Evolutionary conservation across 2,113 vertebrate genomes (phyloP).

Genomic region (Siniperca knerii): DNA sequence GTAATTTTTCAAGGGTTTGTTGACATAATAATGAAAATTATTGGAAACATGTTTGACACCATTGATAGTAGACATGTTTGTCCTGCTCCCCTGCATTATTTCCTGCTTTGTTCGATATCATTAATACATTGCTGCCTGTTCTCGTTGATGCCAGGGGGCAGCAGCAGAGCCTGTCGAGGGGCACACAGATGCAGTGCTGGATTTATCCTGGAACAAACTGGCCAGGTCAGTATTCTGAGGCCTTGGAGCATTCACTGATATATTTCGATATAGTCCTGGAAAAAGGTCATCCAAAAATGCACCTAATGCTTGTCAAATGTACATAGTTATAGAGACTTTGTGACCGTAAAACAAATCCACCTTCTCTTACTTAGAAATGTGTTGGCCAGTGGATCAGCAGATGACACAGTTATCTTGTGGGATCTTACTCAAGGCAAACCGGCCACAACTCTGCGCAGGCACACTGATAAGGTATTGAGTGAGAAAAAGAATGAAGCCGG

Average conservation of each 20-base stretch:
- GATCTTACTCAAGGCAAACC: conserved; percentile 91
- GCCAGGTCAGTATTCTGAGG: conserved; percentile 84
- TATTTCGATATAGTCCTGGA: background rate
- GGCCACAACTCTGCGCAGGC: conserved; percentile 87
- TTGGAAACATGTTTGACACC: background rate
- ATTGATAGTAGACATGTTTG: background rate
- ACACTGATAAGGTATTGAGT: conserved; percentile 92
- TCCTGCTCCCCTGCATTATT: background rate
- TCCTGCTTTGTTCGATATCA: background rate
- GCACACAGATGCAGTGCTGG: conserved; percentile 93
- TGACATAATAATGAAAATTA: background rate
- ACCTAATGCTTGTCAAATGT: background rate
- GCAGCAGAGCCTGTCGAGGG: conserved; percentile 85
- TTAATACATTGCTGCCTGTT: background rate
- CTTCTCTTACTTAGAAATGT: conserved; percentile 86
- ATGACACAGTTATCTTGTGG: conserved; percentile 92
- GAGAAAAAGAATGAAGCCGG: background rate
- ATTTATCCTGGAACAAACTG: conserved; percentile 96
- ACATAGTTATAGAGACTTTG: background rate
- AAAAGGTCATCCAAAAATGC: background rate
- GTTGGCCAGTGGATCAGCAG: conserved; percentile 94
- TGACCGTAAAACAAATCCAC: background rate
- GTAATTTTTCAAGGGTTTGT: background rate
- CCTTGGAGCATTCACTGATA: background rate
- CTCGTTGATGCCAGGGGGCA: conserved; percentile 75